Evolutionary conservation across 2,113 vertebrate species (phyloP).

Genomic region (Tyto alba): DNA sequence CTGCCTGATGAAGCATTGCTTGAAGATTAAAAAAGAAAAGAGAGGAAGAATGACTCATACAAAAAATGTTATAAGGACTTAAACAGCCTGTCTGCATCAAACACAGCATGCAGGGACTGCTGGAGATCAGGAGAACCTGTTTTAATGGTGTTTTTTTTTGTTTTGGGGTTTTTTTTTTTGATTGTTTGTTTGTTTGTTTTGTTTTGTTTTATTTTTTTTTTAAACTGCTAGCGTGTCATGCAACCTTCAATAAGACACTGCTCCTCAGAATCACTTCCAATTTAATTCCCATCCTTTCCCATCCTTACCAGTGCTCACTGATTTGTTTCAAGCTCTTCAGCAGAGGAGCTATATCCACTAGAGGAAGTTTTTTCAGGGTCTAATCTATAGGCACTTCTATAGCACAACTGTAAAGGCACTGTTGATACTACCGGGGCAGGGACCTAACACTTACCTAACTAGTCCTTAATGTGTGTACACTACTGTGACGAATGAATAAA

Average conservation of each 20-base stretch:
- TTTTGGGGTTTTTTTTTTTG: no score
- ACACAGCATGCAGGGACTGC: not conserved
- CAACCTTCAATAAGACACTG: not conserved
- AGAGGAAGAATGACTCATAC: not conserved
- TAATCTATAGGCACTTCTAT: not conserved
- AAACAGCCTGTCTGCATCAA: not conserved
- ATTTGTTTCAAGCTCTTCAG: not conserved
- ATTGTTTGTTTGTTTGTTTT: no score
- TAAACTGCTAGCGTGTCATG: not conserved
- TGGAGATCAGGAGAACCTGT: not conserved
- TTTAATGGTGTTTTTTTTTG: no score
- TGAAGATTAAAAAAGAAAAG: not conserved
- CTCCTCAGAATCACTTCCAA: not conserved
- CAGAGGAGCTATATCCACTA: not conserved
- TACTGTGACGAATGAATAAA: not conserved
- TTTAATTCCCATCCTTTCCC: not conserved
- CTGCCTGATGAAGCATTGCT: not conserved
- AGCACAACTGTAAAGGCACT: not conserved
- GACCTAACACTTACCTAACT: rapidly evolving
- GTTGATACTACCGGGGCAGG: not conserved
- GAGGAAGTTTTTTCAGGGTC: not conserved
- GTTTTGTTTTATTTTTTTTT: no score
- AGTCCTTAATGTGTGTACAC: not conserved
- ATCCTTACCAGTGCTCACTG: not conserved
- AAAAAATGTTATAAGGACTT: not conserved